Percentiles rank a stretch among this genome's conserved stretches.
Evolutionary conservation across 2,113 vertebrate species (phyloP).

Genomic region (Chaetodon trifascialis): DNA sequence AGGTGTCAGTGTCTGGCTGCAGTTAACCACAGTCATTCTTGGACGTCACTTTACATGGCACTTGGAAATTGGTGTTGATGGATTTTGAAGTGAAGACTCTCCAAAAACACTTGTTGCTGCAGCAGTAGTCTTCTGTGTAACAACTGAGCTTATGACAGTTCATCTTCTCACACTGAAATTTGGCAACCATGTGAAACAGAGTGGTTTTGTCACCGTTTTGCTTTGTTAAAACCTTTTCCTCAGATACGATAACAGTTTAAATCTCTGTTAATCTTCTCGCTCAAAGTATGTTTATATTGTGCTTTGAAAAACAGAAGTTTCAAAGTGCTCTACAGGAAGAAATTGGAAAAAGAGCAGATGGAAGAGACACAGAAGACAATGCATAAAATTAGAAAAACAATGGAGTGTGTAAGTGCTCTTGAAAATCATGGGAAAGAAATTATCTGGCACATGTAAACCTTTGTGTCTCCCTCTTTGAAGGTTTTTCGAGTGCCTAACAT

Average conservation of each 20-base stretch:
- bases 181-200: neutral
- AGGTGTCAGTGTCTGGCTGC: conserved; percentile 66
- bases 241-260: neutral
- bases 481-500: neutral
- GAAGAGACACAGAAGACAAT: neutral
- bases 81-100: conserved; percentile 40
- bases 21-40: neutral
- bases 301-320: neutral
- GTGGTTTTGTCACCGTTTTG: neutral
- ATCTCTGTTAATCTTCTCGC: neutral
- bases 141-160: neutral
- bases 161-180: neutral
- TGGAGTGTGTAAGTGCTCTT: neutral
- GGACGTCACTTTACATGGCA: neutral
- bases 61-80: conserved; percentile 29
- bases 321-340: neutral
- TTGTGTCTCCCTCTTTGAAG: neutral
- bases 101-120: conserved; percentile 54
- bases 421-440: neutral
- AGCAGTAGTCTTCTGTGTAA: conserved; percentile 5
- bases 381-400: neutral
- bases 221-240: neutral
- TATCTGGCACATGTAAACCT: neutral
- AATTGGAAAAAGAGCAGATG: neutral
- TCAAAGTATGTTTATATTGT: neutral